phyloP scores from a whole-genome alignment of 1,140 invertebrate genomes.

The Drosophila kepulauana region DNA sequence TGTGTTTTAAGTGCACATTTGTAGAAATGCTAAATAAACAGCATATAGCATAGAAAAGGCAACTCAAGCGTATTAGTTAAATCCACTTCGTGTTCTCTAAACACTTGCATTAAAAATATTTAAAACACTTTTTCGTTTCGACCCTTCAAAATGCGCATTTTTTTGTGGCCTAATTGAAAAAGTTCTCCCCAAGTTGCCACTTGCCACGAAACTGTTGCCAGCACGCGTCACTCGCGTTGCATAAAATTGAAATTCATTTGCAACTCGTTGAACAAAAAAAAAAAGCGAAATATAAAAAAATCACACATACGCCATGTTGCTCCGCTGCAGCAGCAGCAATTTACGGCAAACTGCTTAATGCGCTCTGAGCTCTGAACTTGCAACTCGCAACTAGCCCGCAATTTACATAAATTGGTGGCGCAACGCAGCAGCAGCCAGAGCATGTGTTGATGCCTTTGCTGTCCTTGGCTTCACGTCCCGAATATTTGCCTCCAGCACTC shows the following conservation, averaged over 20 bases:
- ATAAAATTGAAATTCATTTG: conserved; percentile 74
- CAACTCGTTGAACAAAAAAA: conserved; percentile 29
- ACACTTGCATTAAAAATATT: conserved; percentile 16
- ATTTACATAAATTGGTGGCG: conserved; percentile 71
- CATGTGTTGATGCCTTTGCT: conserved; percentile 59
- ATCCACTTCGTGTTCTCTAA: neutral
- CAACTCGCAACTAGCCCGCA: conserved; percentile 40
- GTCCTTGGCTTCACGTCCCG: conserved; percentile 55
- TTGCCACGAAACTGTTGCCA: conserved; percentile 25
- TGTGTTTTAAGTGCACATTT: conserved; percentile 6
- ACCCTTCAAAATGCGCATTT: conserved; percentile 16
- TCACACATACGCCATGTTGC: conserved; percentile 55
- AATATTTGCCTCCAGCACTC: conserved; percentile 35
- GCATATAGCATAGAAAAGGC: neutral
- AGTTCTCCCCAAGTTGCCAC: conserved; percentile 41
- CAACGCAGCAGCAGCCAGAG: conserved; percentile 18
- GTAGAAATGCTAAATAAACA: conserved; percentile 5
- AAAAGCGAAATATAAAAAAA: conserved; percentile 7
- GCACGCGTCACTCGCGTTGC: conserved; percentile 22
- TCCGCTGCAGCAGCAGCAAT: conserved; percentile 33
- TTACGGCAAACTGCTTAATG: conserved; percentile 61
- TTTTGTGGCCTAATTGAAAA: conserved; percentile 62
- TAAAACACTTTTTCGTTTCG: conserved; percentile 9
- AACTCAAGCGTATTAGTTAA: conserved; percentile 3
- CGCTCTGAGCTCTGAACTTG: conserved; percentile 27